Percentiles rank a stretch among this genome's conserved stretches.
Evolutionary conservation across 2,113 vertebrate genomes (phyloP).

Genomic region (Phoenicopterus ruber): DNA sequence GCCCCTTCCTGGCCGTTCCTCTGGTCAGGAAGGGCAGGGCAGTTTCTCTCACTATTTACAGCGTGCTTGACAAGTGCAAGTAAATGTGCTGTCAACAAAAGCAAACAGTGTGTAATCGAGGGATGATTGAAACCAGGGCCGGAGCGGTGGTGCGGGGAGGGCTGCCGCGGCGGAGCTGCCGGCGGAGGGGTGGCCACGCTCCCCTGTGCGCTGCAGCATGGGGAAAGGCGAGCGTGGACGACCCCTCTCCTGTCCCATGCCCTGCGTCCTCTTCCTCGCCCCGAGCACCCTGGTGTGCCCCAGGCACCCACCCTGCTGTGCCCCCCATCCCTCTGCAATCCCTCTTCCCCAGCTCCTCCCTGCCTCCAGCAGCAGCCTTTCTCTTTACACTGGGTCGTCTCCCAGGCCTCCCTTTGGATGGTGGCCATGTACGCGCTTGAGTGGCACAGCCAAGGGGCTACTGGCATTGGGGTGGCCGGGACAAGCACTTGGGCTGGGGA

Average conservation of each 20-base stretch:
- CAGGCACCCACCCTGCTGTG: background rate
- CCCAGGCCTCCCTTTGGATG: background rate
- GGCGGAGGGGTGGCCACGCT: accelerated
- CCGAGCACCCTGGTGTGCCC: too few relatives aligned
- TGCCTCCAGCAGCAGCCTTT: background rate
- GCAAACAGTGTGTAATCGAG: background rate
- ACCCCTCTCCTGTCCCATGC: background rate
- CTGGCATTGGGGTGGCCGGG: background rate
- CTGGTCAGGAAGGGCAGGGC: slow-evolving; percentile 36
- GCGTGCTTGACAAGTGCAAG: slow-evolving; percentile 46
- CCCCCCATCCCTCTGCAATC: accelerated
- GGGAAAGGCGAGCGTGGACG: background rate
- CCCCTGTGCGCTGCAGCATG: accelerated
- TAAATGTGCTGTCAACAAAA: slow-evolving; percentile 55
- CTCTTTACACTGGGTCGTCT: background rate
- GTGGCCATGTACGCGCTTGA: background rate
- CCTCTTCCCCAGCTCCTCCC: background rate
- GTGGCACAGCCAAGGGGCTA: background rate
- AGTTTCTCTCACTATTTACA: slow-evolving; percentile 41
- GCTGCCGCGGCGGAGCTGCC: accelerated
- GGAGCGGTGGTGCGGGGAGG: background rate
- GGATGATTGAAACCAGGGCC: background rate
- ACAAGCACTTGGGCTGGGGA: background rate
- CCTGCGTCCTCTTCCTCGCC: background rate
- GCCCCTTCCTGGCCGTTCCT: background rate